Base-by-base conservation (phyloP, 2,113 vertebrate species). In the Dasypus novemcinctus region DNA sequence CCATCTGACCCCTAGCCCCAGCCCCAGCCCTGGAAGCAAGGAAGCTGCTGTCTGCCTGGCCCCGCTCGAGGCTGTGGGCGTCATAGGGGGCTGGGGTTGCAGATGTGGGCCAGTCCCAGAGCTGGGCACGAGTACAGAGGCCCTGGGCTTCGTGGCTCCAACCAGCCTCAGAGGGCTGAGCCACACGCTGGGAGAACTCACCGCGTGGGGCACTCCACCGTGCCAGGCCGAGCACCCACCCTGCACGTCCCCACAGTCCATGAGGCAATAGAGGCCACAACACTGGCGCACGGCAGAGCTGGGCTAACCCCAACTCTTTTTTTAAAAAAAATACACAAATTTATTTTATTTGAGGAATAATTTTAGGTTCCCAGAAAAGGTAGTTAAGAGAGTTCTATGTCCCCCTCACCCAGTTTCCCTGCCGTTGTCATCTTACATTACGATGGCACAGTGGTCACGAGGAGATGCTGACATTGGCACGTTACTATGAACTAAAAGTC, bases 391-490 rank as follows among this genome's bases (percentile, higher is more conserved):
- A 12, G 14, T 41, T 7, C 20, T 1, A 1, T 12, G 17, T 33
- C 27, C 10, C 4, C 54, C 33, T 72, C 12, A 1, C 46, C 33
- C 33, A 7, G n/a, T 12, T 0, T 59, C 66, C 33, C 31, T 13
- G 0, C 17, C 3, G 38, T 41, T 1, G 4, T 29, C n/a, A 4
- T 57, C 18, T 63, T 14, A 12, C 15, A 6, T 13, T 41, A 25
- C 9, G 2, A 2, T 0, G 23, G 8, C 8, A 14, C 17, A 52
- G 31, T 23, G 21, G 25, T 46, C 7, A 33, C 66, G 17, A 33
- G 20, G 23, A 76, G 75, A 41, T 33, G 15, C 72, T 23, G 23
- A 41, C 14, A 4, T 18, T 0, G 21, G 18, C 8, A 17, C 29
- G 14, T 80, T 36, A 20, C 57, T 49, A 14, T 25, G 71, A 63